Evolutionary conservation across 2,888 invertebrate genomes (phyloP), one percentile per base, ranked within the genome.

Genomic region (Drosophila longiperda): DNA sequence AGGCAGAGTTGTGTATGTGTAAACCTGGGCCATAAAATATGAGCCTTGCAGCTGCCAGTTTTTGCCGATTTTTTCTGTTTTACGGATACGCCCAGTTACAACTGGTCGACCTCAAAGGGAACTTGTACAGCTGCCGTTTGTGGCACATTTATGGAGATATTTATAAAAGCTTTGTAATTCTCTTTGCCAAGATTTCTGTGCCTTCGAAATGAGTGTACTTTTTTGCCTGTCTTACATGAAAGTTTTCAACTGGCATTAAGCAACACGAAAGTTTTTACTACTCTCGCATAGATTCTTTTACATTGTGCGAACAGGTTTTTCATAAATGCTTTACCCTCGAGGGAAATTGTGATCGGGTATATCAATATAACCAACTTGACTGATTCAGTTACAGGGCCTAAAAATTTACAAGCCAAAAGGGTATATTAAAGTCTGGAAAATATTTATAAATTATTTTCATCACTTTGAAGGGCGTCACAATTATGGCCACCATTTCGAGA

Each of bases 21-120:
- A 33, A 66, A 64, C 78, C 78, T 77, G 63, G 45, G 59, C 78
- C 67, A 78, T 86, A 83, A 89, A 83, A 88, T 80, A 83, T 81
- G 73, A 59, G 78, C 58, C 67, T 53, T 59, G 80, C 72, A 78
- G 75, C 81, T 79, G 87, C 72, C 86, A 85, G 82, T 69, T 82
- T 63, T 78, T 73, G 53, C 34, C 17, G 17, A 54, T 72, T 73
- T 69, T 60, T 73, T 53, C 64, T 65, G 23, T 17, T 50, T 55
- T 52, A 33, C 34, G 55, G 61, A 66, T 78, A 77, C 64, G 73
- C 82, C 67, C 59, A 69, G 29, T 29, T 34, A 55, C 33, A 69
- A 60, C 58, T 73, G 69, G 74, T 57, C 74, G 45, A 48, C 49
- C 72, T 61, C 71, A 75, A 74, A 65, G 38, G 57, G 53, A 76